phyloP scores from a whole-genome alignment of 1,140 invertebrate genomes.

The Bemisia tabaci region DNA sequence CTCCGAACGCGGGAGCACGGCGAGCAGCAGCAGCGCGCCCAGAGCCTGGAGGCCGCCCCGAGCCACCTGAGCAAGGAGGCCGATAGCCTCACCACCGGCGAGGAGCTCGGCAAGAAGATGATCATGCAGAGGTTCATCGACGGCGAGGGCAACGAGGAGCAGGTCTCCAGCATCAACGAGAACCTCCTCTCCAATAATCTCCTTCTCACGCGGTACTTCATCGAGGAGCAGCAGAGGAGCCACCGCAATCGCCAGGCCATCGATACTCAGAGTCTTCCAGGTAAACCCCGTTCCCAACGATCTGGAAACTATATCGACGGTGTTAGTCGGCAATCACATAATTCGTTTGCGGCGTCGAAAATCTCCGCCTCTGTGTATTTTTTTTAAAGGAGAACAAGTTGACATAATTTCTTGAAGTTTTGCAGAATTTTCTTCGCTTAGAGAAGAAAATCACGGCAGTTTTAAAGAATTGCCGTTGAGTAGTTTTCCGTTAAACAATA shows the following conservation, averaged over 20 bases:
- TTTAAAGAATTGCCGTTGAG: no score
- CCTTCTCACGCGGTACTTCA: slow-evolving; percentile 23
- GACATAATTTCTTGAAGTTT: no score
- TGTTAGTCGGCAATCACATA: no score
- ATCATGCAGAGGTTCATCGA: slow-evolving; percentile 65
- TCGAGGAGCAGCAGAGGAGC: slow-evolving; percentile 22
- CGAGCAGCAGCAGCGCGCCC: slow-evolving; percentile 6
- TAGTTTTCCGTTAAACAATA: no score
- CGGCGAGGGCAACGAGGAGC: slow-evolving; percentile 39
- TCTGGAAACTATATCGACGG: no score
- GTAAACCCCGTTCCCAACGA: slow-evolving; percentile 10
- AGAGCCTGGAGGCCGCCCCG: slow-evolving; percentile 15
- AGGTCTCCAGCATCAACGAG: not conserved
- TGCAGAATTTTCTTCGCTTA: no score
- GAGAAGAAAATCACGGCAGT: no score
- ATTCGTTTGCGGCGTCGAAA: no score
- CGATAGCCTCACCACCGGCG: slow-evolving; percentile 25
- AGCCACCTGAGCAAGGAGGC: slow-evolving; percentile 19
- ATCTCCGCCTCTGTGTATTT: no score
- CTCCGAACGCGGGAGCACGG: slow-evolving; percentile 29
- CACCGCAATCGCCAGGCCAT: slow-evolving; percentile 1
- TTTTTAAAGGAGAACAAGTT: no score
- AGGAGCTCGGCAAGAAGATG: slow-evolving; percentile 61
- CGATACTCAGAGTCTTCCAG: slow-evolving; percentile 8
- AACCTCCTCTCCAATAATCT: slow-evolving; percentile 13